Conservation (phyloP, 2,797 vertebrate genomes). For the Pempheris klunzingeri region DNA sequence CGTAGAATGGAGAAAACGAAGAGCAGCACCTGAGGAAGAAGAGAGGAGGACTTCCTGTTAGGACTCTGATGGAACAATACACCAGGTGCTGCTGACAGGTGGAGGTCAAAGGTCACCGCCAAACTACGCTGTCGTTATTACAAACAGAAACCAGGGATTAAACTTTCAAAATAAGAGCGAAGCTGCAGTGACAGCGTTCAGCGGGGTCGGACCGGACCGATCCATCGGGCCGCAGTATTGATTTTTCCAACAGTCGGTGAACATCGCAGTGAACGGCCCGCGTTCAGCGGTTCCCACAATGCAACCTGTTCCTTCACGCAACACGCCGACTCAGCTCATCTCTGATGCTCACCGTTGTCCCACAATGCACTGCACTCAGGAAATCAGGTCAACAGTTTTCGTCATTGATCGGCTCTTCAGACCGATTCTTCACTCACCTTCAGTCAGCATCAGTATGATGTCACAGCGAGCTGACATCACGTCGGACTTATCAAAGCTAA, state of each 20-base stretch:
- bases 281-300: conserved; percentile 25
- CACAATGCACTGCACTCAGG: conserved; percentile 14
- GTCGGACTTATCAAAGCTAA: too few species aligned
- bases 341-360: background rate
- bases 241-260: conserved; percentile 42
- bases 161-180: background rate
- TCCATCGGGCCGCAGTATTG: conserved; percentile 9
- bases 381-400: too few species aligned
- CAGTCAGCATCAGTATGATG: too few species aligned
- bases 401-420: too few species aligned
- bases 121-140: too few species aligned
- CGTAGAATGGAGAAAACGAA: conserved; percentile 96
- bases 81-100: too few species aligned
- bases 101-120: too few species aligned
- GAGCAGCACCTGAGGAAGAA: conserved; percentile 87
- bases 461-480: too few species aligned
- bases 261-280: background rate
- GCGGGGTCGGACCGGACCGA: too few species aligned
- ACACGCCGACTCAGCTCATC: background rate
- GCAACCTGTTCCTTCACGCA: conserved; percentile 6
- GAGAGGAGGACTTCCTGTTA: conserved; percentile 32
- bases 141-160: background rate
- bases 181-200: too few species aligned
- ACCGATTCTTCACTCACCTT: too few species aligned
- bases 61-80: too few species aligned